Percentiles rank a stretch among this genome's conserved stretches.
These are phyloP conservation scores for Drosophila maculinotata DNA, from an alignment of 2,888 invertebrate genomes.

Conservation along the genomic window DNA sequence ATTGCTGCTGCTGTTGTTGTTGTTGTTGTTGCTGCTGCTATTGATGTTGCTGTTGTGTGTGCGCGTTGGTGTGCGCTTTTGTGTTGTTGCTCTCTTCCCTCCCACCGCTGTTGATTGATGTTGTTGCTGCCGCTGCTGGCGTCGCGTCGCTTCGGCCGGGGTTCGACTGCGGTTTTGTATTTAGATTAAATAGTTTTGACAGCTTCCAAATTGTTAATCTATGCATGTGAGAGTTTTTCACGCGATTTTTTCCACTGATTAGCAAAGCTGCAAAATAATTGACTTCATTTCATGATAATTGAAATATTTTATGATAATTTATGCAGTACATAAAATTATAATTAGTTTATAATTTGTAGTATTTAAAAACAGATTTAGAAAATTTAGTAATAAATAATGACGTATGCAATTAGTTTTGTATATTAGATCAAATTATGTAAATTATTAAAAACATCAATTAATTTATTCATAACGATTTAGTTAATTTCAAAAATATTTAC, in stretches of 20 bases:
- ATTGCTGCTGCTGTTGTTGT: conserved; percentile 36
- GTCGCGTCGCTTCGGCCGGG: conserved; percentile 32
- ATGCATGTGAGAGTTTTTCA: conserved; percentile 20
- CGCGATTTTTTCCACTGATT: conserved; percentile 25
- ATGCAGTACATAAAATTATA: background rate
- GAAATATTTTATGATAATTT: background rate
- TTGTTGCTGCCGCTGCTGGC: conserved; percentile 38
- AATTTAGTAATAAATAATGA: too few species aligned
- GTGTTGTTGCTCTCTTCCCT: conserved; percentile 53
- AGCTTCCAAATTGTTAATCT: conserved; percentile 65
- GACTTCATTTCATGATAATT: conserved; percentile 9
- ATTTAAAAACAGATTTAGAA: conserved; percentile 2
- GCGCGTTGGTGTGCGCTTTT: conserved; percentile 73
- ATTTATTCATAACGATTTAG: background rate
- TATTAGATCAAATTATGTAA: background rate
- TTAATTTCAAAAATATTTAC: background rate
- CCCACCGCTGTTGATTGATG: conserved; percentile 45
- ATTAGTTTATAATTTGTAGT: background rate
- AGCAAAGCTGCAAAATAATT: conserved; percentile 18
- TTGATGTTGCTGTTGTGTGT: conserved; percentile 53
- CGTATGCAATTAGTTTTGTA: too few species aligned
- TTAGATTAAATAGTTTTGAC: conserved; percentile 80
- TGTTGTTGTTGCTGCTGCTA: conserved; percentile 24
- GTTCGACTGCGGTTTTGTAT: conserved; percentile 57
- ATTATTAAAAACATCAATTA: background rate